Evolutionary conservation across 2,888 invertebrate genomes (phyloP), one percentile per base, ranked within the genome.

Genomic region (Micropterix aruncella): DNA sequence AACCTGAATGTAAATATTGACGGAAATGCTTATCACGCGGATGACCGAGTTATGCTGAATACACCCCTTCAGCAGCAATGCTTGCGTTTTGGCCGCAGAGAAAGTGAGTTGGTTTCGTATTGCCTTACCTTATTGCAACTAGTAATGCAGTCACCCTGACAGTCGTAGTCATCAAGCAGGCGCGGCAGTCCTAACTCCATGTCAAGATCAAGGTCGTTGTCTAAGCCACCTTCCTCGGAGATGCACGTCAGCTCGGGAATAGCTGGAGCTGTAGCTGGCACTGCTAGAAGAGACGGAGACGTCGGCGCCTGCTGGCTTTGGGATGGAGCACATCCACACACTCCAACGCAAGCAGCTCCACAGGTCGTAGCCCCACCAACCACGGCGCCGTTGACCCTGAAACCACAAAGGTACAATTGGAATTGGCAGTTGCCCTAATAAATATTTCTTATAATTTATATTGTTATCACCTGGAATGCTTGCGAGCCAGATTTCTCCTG

Each of bases 191-290:
- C 83, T 56, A 87, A 86, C 0, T 70, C 70, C 54, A 70, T 65
- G 42, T 69, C 69, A 46, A 70, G 56, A 16, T 86, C 86, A 40
- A 87, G 70, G 61, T 87, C 87, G 70, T 87, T 79, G 55, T 87
- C 87, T 1, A 85, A 80, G 42, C 87, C 83, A 18, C 86, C 87
- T 57, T 88, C 88, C 61, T 88, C 88, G 41, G 85, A 86, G 59
- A 87, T 87, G 63, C 87, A 87, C 12, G 87, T 87, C 50, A 88
- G 70, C 61, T 87, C 87, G 1, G 82, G 80, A 46, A 77, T 77
- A 60, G 83, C 75, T 15, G 59, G 61, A 16, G 62, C 59, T 43
- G 46, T 60, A 67, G 53, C 67, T 67, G 65, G 56, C 70, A 57
- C 52, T 74, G 60, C 52, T 73, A 61, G 51, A 67, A 63, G 52